These are phyloP conservation scores for Crocuta crocuta DNA, from an alignment of 2,113 vertebrate species.

Conservation along the genomic window DNA sequence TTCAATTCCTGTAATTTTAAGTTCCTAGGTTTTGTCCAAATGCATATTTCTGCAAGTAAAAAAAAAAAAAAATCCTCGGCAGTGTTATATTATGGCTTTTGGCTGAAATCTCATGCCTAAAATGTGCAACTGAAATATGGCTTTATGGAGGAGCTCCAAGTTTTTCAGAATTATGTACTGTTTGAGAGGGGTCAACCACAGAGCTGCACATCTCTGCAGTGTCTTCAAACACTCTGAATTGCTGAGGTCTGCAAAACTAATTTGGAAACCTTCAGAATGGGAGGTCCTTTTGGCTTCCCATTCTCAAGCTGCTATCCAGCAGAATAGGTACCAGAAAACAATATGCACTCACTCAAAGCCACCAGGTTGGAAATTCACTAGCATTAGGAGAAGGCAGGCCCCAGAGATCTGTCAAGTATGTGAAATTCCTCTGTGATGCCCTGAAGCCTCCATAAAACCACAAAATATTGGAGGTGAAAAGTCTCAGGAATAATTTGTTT, in stretches of 20 bases:
- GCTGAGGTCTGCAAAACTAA: constrained; percentile 79
- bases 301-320: constrained; percentile 50
- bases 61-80: constrained; percentile 55
- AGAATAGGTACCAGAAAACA: constrained; percentile 67
- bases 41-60: constrained; percentile 71
- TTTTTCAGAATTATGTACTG: constrained; percentile 79
- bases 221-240: constrained; percentile 75
- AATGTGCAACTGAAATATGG: constrained; percentile 81
- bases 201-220: constrained; percentile 74
- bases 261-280: constrained; percentile 71
- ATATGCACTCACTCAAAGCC: constrained; percentile 31
- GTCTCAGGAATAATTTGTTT: constrained; percentile 24
- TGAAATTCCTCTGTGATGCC: constrained; percentile 53
- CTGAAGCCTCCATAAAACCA: neutral
- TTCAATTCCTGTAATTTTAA: constrained; percentile 69
- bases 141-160: constrained; percentile 75
- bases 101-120: constrained; percentile 76
- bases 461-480: constrained; percentile 59
- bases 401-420: constrained; percentile 50
- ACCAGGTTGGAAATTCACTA: constrained; percentile 19
- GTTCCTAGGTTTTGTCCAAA: constrained; percentile 71
- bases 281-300: constrained; percentile 66
- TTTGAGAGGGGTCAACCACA: constrained; percentile 71
- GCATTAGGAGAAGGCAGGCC: constrained; percentile 21
- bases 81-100: constrained; percentile 79